Conservation (phyloP, 2,888 invertebrate genomes). For the Microchrysa polita region DNA sequence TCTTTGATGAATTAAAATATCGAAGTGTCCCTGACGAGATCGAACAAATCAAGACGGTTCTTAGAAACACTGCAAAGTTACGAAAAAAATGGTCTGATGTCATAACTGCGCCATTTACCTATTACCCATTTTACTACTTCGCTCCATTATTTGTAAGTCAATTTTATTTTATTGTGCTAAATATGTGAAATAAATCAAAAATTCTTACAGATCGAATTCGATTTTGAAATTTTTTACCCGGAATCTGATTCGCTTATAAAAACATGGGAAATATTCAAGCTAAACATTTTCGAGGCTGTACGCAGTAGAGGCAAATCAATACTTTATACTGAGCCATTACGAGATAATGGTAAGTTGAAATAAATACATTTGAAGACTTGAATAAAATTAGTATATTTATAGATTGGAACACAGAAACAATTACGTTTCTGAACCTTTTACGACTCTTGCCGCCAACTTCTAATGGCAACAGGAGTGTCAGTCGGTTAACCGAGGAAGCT, state of each 20-base stretch:
- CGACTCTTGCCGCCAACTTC: background rate
- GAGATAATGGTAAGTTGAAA: too few relatives aligned
- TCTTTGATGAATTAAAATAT: background rate
- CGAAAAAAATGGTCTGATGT: background rate
- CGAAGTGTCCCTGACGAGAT: background rate
- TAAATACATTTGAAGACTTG: background rate
- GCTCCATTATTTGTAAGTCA: background rate
- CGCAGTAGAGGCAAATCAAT: too few relatives aligned
- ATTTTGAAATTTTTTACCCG: background rate
- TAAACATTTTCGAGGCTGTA: background rate
- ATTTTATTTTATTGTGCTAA: slow-evolving; percentile 1
- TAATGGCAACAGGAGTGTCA: background rate
- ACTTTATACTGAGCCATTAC: too few relatives aligned
- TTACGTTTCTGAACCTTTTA: background rate
- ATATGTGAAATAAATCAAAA: background rate
- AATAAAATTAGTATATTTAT: background rate
- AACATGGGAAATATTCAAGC: background rate
- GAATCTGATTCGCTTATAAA: background rate
- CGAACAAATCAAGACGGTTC: background rate
- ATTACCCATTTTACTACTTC: background rate
- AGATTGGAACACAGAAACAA: background rate
- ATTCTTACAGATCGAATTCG: background rate
- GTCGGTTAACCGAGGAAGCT: background rate
- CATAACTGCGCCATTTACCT: background rate
- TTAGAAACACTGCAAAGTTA: background rate